Base-by-base conservation (phyloP, 2,113 vertebrate genomes). In the Turdus rufiventris region DNA sequence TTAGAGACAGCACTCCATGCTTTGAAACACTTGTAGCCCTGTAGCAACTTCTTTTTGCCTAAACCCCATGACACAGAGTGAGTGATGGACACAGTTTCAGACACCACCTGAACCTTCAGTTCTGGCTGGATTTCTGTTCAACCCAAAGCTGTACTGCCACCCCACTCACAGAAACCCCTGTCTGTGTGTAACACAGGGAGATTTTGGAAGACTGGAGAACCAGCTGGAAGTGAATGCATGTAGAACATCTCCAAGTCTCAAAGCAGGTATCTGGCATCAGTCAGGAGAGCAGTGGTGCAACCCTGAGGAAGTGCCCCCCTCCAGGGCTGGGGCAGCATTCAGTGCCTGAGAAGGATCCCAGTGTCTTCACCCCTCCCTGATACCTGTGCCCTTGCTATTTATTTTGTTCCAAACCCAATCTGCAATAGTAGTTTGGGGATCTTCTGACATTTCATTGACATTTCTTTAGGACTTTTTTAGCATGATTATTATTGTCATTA, bases 291-390 rank as follows among this genome's bases (percentile, higher is more conserved):
- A 36, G 16, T 1, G 6, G 54, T 24, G 40, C 70, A 84, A 31
- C 16, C 60, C 60, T 10, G 38, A 18, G 50, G 63, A 29, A 57
- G 1, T 19, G 43, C 24, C 38, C 29, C 10, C 17, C n/a, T 23
- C 1, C 0, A 25, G 21, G 45, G 10, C 34, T 58, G 65, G 25
- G 36, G 16, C 2, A 58, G 48, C 0, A 0, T 43, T 38, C n/a
- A 9, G 11, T 23, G 40, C 28, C 12, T 6, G 50, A 26, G 20
- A 81, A 45, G 34, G 13, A 60, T 31, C 36, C 40, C 17, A 63
- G 28, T 8, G 42, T 42, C 54, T 62, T 86, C 19, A 38, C 5
- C 33, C 16, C 18, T 54, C 85, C 50, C 75, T 1, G 1, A 42
- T 3, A 80, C 36, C 62, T 33, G 38, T 62, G 38, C 33, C 65